Base-by-base conservation (phyloP, 2,113 vertebrate species). In the Trogon melanurus region DNA sequence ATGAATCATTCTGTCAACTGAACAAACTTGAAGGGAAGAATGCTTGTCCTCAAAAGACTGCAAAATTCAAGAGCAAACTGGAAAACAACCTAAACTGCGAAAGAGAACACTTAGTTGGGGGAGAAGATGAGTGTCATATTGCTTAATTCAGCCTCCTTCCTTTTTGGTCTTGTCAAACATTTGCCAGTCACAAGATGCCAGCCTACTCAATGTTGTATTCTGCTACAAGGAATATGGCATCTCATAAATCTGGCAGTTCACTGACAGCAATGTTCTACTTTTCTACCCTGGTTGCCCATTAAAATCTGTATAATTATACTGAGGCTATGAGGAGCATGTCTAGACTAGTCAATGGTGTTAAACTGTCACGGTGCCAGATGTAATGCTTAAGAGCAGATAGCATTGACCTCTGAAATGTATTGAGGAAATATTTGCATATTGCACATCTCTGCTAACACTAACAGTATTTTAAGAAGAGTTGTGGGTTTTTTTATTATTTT, bases 1-100 rank as follows among this genome's bases (percentile, higher is more conserved):
- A 75, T 93, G 84, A 96, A 96, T 96, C 92, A 91, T 94, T 96
- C 85, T 95, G 51, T 79, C 72, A 93, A 20, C 89, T 58, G 51
- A 85, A 50, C 21, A 89, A 88, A 70, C 61, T 91, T 89, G 82
- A 94, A 94, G 11, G 30, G 58, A 93, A 62, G 66, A 93, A 69
- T 4, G 16, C 29, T 87, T 94, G 73, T 94, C 79, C 76, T 94
- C 81, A 94, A 66, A 96, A 96, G n/a, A 48, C 69, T 80, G 41
- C 11, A 16, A 80, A 84, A 83, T 92, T 91, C 65, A 48, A 84
- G 45, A 93, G 36, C 32, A 92, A 89, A 60, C 45, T 91, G 58
- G 61, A 96, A 93, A 81, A 83, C 78, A 89, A 89, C 29, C 6
- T 45, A 81, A 84, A 75, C 0, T 88, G 79, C 88, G 78, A 85